Base-by-base conservation (phyloP, 2,797 vertebrate genomes). In the Pelodytes ibericus region DNA sequence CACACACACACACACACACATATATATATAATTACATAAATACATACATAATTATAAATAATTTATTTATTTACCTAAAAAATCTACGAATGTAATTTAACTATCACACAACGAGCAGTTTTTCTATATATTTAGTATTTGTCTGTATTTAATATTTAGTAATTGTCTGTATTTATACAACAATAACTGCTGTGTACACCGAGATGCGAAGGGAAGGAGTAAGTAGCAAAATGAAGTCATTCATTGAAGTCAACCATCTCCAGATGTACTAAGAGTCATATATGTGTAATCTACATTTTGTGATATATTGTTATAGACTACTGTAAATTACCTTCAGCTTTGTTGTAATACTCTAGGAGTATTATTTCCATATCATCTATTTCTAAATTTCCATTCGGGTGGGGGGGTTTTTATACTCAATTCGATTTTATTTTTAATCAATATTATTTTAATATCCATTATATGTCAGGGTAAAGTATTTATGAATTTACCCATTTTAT, bases 211-310 rank as follows among this genome's bases (percentile, higher is more conserved):
- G 58, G 33, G 33, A n/a, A 36, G 6, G 31, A 88, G 86, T 87
- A 87, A 62, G 60, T 6, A 61, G 60, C 30, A 36, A 3, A 30
- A 31, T 61, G 86, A 88, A 89, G 84, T 87, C 81, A 85, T 85
- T 85, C 84, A 87, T 82, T 86, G 73, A 65, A 83, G 86, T 72
- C 90, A 90, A 92, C 89, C 84, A 84, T 86, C 89, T 90, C 88
- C 89, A 91, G 89, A 85, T 84, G 78, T 70, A 0, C 30, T 22
- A 16, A 18, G n/a, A 26, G n/a, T 27, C 73, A 76, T 81, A 73
- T 83, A 84, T 74, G 77, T 27, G 75, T 63, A 83, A 80, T 74
- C 88, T 39, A 39, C 15, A 53, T 13, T 53, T 22, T 85, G 86
- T 86, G 80, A 84, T 86, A 81, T 82, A 82, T 87, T 82, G 47